These are phyloP conservation scores for Pseudochaenichthys georgianus DNA, from an alignment of 2,797 vertebrate genomes.

Conservation along the genomic window DNA sequence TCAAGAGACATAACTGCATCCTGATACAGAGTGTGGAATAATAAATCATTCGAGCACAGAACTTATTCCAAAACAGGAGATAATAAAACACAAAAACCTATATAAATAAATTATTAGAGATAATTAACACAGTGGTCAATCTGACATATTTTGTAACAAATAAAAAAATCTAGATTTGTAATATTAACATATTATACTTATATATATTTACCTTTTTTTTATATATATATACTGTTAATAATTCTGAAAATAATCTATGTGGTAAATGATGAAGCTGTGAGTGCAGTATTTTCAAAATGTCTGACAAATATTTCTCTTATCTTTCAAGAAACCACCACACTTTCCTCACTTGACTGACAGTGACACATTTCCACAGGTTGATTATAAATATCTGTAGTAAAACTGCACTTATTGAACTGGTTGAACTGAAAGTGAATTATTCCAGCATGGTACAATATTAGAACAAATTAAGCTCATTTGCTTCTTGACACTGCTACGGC, in stretches of 20 bases:
- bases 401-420: slow-evolving; percentile 74
- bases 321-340: slow-evolving; percentile 16
- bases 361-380: slow-evolving; percentile 46
- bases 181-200: slow-evolving; percentile 10
- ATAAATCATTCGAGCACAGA: slow-evolving; percentile 64
- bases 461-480: slow-evolving; percentile 71
- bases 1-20: slow-evolving; percentile 56
- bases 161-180: neutral
- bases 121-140: slow-evolving; percentile 53
- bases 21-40: slow-evolving; percentile 64
- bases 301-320: slow-evolving; percentile 25
- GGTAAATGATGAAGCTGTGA: slow-evolving; percentile 68
- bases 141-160: slow-evolving; percentile 36
- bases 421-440: slow-evolving; percentile 54
- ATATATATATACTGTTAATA: slow-evolving; percentile 11
- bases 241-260: slow-evolving; percentile 58
- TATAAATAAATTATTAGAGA: slow-evolving; percentile 35
- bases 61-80: slow-evolving; percentile 56
- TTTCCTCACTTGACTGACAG: slow-evolving; percentile 40
- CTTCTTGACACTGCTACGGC: slow-evolving; percentile 76
- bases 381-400: slow-evolving; percentile 64
- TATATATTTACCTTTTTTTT: slow-evolving; percentile 16
- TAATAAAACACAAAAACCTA: slow-evolving; percentile 52
- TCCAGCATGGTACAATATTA: slow-evolving; percentile 48
- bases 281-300: slow-evolving; percentile 53